These are phyloP conservation scores for Lethocerus indicus DNA, from an alignment of 1,140 invertebrate genomes.

Conservation along the genomic window DNA sequence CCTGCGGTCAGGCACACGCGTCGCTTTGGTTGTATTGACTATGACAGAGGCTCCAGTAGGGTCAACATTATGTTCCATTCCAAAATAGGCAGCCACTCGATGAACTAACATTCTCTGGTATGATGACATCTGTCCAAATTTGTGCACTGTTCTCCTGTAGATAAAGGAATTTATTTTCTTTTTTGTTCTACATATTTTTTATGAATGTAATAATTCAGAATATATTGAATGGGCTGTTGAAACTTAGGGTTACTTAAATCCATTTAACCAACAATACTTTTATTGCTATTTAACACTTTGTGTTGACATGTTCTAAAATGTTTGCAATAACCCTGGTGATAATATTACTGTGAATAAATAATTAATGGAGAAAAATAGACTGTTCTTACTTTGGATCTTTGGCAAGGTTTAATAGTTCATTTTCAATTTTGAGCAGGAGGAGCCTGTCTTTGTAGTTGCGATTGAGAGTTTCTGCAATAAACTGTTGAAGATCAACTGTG, in stretches of 20 bases:
- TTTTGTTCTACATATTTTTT: too few relatives aligned
- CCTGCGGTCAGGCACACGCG: conserved; percentile 44
- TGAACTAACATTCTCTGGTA: conserved; percentile 92
- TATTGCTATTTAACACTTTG: too few relatives aligned
- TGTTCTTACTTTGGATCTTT: conserved; percentile 59
- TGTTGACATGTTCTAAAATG: too few relatives aligned
- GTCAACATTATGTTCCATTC: conserved; percentile 88
- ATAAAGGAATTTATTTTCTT: neutral
- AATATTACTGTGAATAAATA: too few relatives aligned
- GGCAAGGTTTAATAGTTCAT: conserved; percentile 65
- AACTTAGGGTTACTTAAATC: too few relatives aligned
- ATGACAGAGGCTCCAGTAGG: conserved; percentile 68
- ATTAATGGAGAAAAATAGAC: neutral
- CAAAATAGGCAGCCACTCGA: conserved; percentile 80
- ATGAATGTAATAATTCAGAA: too few relatives aligned
- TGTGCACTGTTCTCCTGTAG: conserved; percentile 46
- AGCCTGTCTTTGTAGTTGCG: conserved; percentile 73
- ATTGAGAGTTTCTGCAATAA: conserved; percentile 80
- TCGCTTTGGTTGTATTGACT: conserved; percentile 60
- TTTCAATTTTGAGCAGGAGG: conserved; percentile 70
- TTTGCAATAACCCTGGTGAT: too few relatives aligned
- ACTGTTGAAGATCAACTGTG: conserved; percentile 65
- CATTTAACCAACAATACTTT: too few relatives aligned
- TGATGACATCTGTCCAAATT: conserved; percentile 80
- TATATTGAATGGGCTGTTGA: too few relatives aligned